Evolutionary conservation across 2,797 vertebrate species (phyloP).

Genomic region (Premnoplex brunnescens): DNA sequence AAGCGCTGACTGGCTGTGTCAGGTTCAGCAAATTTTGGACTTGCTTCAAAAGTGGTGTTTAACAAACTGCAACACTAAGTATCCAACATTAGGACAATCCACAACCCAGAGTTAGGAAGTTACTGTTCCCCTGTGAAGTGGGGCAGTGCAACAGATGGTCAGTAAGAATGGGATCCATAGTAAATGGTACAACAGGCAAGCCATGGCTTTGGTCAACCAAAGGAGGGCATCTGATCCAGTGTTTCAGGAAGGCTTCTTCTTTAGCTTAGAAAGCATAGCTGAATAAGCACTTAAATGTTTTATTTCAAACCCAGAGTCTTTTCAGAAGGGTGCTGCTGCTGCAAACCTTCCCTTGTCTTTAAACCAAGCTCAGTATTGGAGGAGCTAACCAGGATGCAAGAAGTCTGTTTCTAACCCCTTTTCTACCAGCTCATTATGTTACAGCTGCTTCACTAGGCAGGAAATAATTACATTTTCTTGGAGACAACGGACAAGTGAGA

Average conservation of each 20-base stretch:
- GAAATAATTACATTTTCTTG: not conserved
- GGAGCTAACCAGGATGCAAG: not conserved
- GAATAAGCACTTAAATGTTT: not conserved
- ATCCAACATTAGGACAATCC: not conserved
- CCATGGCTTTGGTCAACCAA: not conserved
- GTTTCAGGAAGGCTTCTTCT: not conserved
- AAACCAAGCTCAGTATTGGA: not conserved
- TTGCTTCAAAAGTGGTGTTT: not conserved
- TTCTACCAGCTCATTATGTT: not conserved
- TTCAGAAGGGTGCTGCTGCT: not conserved
- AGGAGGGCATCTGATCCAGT: not conserved
- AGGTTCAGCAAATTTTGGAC: conserved; percentile 13
- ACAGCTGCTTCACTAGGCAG: not conserved
- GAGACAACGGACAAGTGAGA: not conserved
- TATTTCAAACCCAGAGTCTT: not conserved
- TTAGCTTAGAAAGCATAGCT: not conserved
- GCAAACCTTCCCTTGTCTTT: not conserved
- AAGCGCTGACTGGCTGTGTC: conserved; percentile 5
- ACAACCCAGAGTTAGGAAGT: not conserved
- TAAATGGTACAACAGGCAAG: not conserved
- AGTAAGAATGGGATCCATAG: fast-evolving
- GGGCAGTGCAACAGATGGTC: not conserved
- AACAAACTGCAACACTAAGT: not conserved
- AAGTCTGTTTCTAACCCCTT: not conserved
- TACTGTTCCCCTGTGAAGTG: not conserved